Conservation (phyloP, 1,140 invertebrate species). For the Lanistes nyassanus region DNA sequence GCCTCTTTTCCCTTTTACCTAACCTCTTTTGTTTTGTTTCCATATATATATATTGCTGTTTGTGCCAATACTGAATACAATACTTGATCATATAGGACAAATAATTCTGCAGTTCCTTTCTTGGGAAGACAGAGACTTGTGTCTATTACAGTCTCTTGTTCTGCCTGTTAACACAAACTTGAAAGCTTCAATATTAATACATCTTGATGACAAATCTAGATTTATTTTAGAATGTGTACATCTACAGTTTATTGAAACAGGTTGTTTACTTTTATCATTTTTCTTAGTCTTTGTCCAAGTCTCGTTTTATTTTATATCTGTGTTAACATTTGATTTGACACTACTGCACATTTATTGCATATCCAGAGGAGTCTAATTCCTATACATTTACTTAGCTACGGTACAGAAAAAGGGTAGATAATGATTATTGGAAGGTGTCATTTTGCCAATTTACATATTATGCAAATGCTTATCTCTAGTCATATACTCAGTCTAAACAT, state of each 20-base stretch:
- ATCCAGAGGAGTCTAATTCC: slow-evolving; percentile 17
- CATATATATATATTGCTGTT: slow-evolving; percentile 16
- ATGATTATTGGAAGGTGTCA: slow-evolving; percentile 11
- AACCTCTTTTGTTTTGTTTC: slow-evolving; percentile 27
- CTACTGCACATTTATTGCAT: slow-evolving; percentile 1
- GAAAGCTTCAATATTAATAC: slow-evolving; percentile 19
- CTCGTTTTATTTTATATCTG: slow-evolving; percentile 22
- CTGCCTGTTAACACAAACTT: slow-evolving; percentile 9
- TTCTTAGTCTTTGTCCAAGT: slow-evolving; percentile 9
- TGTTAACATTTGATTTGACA: slow-evolving; percentile 13
- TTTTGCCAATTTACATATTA: slow-evolving; percentile 19
- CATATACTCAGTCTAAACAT: slow-evolving; percentile 30
- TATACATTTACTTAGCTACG: slow-evolving; percentile 14
- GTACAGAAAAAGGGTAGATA: slow-evolving; percentile 18
- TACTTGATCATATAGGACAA: background rate
- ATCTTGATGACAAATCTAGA: slow-evolving; percentile 17
- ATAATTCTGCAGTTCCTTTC: slow-evolving; percentile 18
- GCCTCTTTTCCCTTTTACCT: background rate
- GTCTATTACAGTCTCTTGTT: slow-evolving; percentile 25
- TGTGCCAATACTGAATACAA: slow-evolving; percentile 21
- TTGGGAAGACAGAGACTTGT: slow-evolving; percentile 22
- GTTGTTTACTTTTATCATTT: slow-evolving; percentile 28
- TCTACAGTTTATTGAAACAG: slow-evolving; percentile 11
- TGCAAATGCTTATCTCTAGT: slow-evolving; percentile 32
- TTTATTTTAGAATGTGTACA: slow-evolving; percentile 21